A percentile compares a stretch with the other conserved stretches of the same genome.
These are phyloP conservation scores for Hylaeus volcanicus DNA, from an alignment of 1,140 invertebrate species.

Conservation along the genomic window DNA sequence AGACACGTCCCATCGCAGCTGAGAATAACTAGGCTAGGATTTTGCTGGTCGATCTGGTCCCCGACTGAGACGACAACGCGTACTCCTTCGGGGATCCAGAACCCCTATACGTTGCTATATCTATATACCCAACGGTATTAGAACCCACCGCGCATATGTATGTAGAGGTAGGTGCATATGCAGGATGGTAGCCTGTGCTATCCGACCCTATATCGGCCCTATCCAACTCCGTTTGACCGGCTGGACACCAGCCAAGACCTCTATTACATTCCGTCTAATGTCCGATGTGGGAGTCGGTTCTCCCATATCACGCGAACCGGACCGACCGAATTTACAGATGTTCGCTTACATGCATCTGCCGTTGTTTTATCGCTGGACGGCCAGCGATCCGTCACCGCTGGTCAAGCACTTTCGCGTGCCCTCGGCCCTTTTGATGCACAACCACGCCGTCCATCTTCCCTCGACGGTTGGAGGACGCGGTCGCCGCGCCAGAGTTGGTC, in stretches of 20 bases:
- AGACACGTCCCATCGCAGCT: conserved; percentile 46
- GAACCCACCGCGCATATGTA: background rate
- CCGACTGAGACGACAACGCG: conserved; percentile 38
- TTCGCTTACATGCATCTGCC: conserved; percentile 36
- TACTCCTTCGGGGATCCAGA: conserved; percentile 5
- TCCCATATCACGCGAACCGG: conserved; percentile 53
- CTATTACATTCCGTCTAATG: conserved; percentile 72
- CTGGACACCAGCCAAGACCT: conserved; percentile 71
- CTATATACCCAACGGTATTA: conserved; percentile 48
- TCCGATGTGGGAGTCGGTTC: conserved; percentile 44
- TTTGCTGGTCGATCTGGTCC: conserved; percentile 59
- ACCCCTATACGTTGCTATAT: conserved; percentile 22
- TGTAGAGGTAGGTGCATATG: conserved; percentile 30
- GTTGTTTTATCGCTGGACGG: conserved; percentile 35
- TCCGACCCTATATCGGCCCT: conserved; percentile 1
- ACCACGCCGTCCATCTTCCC: background rate
- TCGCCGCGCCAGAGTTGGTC: background rate
- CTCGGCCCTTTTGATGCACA: background rate
- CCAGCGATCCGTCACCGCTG: background rate
- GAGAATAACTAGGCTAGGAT: conserved; percentile 59
- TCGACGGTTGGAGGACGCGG: too few species aligned
- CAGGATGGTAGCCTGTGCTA: conserved; percentile 24
- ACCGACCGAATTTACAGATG: conserved; percentile 66
- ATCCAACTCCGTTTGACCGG: conserved; percentile 56
- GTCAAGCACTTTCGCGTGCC: background rate